Evolutionary conservation across 2,888 invertebrate genomes (phyloP).

Genomic region (Microplitis manilae): DNA sequence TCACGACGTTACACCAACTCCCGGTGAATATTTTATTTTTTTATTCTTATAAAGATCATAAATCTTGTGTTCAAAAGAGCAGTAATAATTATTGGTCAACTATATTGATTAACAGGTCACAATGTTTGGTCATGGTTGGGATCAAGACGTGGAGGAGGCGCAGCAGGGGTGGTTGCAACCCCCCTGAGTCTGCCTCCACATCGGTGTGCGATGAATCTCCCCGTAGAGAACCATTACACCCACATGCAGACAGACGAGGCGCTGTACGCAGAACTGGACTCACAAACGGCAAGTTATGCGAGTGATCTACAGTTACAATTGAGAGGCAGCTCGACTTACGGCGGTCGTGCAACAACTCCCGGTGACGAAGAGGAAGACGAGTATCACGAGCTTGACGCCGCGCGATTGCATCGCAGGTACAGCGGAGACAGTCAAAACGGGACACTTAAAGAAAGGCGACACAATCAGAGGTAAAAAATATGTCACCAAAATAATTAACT

Average conservation of each 20-base stretch:
- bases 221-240: constrained; percentile 81
- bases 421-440: constrained; percentile 60
- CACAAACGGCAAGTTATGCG: constrained; percentile 73
- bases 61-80: background rate
- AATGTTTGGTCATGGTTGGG: constrained; percentile 71
- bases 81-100: no score
- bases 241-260: constrained; percentile 81
- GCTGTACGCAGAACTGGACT: constrained; percentile 81
- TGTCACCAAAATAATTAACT: background rate
- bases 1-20: constrained; percentile 69
- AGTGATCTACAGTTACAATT: constrained; percentile 69
- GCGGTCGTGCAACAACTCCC: constrained; percentile 58
- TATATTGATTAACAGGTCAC: constrained; percentile 59
- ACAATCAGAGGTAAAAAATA: constrained; percentile 66
- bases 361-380: constrained; percentile 65
- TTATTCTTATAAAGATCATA: constrained; percentile 7
- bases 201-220: constrained; percentile 68
- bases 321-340: constrained; percentile 64
- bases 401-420: constrained; percentile 68
- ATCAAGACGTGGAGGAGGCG: constrained; percentile 68
- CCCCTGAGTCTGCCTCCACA: constrained; percentile 69
- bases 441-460: constrained; percentile 60
- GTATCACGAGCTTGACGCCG: constrained; percentile 69
- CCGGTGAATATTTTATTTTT: constrained; percentile 59
- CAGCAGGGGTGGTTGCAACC: constrained; percentile 68